phyloP scores from a whole-genome alignment of 2,797 vertebrate species.

The Catostomus latipinnis region DNA sequence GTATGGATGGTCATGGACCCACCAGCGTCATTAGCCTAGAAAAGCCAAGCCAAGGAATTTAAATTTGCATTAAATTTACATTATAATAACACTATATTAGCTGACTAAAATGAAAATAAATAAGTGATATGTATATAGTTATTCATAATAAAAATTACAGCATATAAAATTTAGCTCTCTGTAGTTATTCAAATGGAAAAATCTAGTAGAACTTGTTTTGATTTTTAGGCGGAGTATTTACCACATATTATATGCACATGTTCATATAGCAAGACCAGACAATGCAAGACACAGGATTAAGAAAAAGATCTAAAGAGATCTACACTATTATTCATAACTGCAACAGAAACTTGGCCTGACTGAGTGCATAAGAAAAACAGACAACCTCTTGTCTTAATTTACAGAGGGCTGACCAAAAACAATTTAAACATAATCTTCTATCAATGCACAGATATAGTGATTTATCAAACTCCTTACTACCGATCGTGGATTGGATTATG shows the following conservation, averaged over 20 bases:
- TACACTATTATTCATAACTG: background rate
- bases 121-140: background rate
- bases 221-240: background rate
- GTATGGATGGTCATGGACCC: slow-evolving; percentile 93
- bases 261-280: background rate
- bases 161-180: background rate
- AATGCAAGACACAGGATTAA: background rate
- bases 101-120: background rate
- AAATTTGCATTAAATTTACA: background rate
- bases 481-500: background rate
- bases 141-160: background rate
- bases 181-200: background rate
- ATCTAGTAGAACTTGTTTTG: background rate
- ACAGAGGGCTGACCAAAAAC: too few species aligned
- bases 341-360: too few species aligned
- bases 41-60: background rate
- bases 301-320: background rate
- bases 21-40: slow-evolving; percentile 86
- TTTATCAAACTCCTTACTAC: background rate
- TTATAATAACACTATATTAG: background rate
- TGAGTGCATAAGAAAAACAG: too few species aligned
- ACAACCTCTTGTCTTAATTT: too few species aligned
- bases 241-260: background rate
- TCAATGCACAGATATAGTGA: background rate
- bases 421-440: background rate